Conservation (phyloP, 1,140 invertebrate genomes). For the Vanessa atalanta region DNA sequence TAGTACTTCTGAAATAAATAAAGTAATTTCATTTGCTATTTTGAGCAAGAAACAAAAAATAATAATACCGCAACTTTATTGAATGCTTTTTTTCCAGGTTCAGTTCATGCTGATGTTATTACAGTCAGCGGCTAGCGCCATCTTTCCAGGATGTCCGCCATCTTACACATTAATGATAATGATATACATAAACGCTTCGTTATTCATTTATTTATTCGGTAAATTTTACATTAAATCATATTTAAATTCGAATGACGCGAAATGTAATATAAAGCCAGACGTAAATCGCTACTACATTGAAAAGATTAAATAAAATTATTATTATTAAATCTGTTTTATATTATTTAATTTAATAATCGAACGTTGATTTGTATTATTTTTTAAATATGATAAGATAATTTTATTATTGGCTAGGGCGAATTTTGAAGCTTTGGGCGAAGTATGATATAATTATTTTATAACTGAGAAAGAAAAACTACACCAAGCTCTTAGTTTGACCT, state of each 20-base stretch:
- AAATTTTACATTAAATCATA: conserved; percentile 53
- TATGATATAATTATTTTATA: no score
- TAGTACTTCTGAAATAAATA: no score
- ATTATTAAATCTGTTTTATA: neutral
- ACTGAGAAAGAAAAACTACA: no score
- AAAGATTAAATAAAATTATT: neutral
- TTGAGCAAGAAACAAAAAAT: no score
- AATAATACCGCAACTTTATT: neutral
- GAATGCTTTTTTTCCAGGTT: neutral
- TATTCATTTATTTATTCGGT: conserved; percentile 53
- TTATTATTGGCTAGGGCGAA: no score
- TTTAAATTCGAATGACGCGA: neutral
- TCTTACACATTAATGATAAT: conserved; percentile 40
- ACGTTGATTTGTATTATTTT: no score
- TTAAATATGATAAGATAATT: no score
- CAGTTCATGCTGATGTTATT: conserved; percentile 49
- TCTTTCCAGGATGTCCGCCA: conserved; percentile 45
- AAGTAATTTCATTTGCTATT: no score
- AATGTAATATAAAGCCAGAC: neutral
- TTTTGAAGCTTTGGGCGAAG: no score
- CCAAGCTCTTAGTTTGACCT: no score
- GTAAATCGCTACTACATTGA: neutral
- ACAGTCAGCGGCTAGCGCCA: conserved; percentile 34
- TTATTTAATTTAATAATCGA: no score
- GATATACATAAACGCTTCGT: conserved; percentile 40